Evolutionary conservation across 1,140 invertebrate genomes (phyloP).

Genomic region (Tribolium castaneum): DNA sequence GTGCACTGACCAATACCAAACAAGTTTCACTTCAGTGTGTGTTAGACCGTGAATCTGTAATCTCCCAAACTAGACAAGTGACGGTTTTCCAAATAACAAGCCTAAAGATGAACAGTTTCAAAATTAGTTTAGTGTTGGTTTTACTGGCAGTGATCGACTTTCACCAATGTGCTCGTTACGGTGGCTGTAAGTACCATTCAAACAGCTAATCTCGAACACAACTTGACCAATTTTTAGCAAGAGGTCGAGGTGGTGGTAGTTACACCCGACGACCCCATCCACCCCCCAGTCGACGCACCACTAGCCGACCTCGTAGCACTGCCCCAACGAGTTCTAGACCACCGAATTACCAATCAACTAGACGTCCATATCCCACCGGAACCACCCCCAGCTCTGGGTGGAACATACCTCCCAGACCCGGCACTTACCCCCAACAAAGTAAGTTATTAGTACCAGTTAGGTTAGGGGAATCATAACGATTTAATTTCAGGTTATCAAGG

Average conservation of each 20-base stretch:
- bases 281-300: neutral
- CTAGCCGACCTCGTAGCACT: neutral
- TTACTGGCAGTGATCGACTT: neutral
- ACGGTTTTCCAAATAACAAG: neutral
- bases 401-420: neutral
- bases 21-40: neutral
- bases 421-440: neutral
- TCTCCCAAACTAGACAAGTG: neutral
- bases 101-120: neutral
- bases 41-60: neutral
- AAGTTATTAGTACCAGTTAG: neutral
- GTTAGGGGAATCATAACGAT: neutral
- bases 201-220: neutral
- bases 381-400: neutral
- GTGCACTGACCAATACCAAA: too few relatives aligned
- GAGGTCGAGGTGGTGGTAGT: neutral
- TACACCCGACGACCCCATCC: neutral
- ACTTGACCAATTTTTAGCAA: neutral
- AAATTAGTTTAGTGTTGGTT: neutral
- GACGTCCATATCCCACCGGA: neutral
- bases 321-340: neutral
- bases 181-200: slow-evolving; percentile 6
- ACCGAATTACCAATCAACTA: neutral
- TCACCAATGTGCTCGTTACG: neutral
- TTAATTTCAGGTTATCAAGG: slow-evolving; percentile 13